Base-by-base conservation (phyloP, 2,888 invertebrate species). In the Drosophila mercatorum region DNA sequence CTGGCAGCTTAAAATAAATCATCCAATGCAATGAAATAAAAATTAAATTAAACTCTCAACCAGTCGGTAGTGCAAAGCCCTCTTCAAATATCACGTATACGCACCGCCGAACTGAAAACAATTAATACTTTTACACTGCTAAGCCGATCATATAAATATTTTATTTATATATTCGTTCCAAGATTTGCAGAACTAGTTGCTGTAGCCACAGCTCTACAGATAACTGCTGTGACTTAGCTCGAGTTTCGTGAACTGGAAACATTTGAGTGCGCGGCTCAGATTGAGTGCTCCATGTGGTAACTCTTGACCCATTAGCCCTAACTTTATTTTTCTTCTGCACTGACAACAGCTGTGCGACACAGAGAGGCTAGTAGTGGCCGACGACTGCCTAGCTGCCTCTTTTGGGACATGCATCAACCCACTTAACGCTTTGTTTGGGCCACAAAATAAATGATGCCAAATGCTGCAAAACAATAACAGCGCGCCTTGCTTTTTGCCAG, bases 401-500 rank as follows among this genome's bases (percentile, higher is more conserved):
- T 41, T 47, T 8, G 31, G 46, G 41, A 31, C 47, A 61, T 58
- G 61, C 64, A 66, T 64, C 70, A 75, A 58, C 71, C 63, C 70
- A 75, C 77, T 80, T 71, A 74, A 66, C 68, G 69, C 72, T 57
- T 68, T 73, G 74, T 80, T 72, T 67, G 68, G 60, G 46, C 67
- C 83, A 47, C 72, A 67, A 79, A 70, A 82, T 88, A 82, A 87
- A 88, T 72, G 77, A 75, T 75, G 74, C 65, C 69, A 77, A 85
- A 75, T 85, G 80, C 63, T 70, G 78, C 59, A 71, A 76, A 72
- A 74, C 83, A 85, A 83, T 85, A 76, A 69, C 72, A 80, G 64
- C 43, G 62, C 60, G 65, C 49, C 69, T 74, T 69, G 60, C 59
- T 72, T 75, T 69, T 72, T 58, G 60, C 62, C 57, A 38, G 64